Percentiles rank a stretch among this genome's conserved stretches.
phyloP scores from a whole-genome alignment of 2,113 vertebrate species.

The Campylorhamphus procurvoides region DNA sequence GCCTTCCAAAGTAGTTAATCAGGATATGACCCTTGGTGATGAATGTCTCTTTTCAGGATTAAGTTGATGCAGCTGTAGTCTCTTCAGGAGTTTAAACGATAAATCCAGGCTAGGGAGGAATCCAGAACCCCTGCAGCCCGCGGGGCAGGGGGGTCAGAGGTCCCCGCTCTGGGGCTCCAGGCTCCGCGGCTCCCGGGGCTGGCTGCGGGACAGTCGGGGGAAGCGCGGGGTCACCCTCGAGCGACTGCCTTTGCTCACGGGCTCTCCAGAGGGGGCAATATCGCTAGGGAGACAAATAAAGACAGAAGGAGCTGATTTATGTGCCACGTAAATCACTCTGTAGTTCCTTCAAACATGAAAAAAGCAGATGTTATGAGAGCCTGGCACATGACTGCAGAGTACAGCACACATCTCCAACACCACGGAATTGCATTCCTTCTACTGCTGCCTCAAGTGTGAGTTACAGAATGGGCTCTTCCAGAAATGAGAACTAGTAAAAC shows the following conservation, averaged over 20 bases:
- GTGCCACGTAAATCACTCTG: background rate
- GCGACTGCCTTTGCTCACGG: slow-evolving; percentile 77
- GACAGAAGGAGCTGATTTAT: background rate
- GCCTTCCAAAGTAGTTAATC: slow-evolving; percentile 46
- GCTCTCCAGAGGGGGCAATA: slow-evolving; percentile 79
- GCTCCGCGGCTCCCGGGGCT: slow-evolving; percentile 82
- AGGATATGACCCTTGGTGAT: background rate
- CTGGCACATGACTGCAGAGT: slow-evolving; percentile 24
- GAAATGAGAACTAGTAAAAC: slow-evolving; percentile 22
- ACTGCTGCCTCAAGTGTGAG: background rate
- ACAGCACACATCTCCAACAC: slow-evolving; percentile 17
- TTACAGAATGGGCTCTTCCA: slow-evolving; percentile 15
- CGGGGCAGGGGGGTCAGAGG: slow-evolving; percentile 78
- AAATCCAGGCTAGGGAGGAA: background rate
- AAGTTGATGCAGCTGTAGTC: slow-evolving; percentile 2
- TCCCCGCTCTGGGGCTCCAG: slow-evolving; percentile 96
- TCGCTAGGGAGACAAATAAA: slow-evolving; percentile 80
- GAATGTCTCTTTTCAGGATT: slow-evolving; percentile 27
- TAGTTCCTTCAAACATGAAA: background rate
- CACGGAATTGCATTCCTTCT: slow-evolving; percentile 1
- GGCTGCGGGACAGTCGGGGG: slow-evolving; percentile 84
- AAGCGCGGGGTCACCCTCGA: slow-evolving; percentile 85
- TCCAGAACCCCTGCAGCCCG: background rate
- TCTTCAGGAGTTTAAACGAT: slow-evolving; percentile 10
- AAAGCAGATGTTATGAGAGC: slow-evolving; percentile 54